Base-by-base conservation (phyloP, 2,797 vertebrate species). In the Tarsius wallacei region DNA sequence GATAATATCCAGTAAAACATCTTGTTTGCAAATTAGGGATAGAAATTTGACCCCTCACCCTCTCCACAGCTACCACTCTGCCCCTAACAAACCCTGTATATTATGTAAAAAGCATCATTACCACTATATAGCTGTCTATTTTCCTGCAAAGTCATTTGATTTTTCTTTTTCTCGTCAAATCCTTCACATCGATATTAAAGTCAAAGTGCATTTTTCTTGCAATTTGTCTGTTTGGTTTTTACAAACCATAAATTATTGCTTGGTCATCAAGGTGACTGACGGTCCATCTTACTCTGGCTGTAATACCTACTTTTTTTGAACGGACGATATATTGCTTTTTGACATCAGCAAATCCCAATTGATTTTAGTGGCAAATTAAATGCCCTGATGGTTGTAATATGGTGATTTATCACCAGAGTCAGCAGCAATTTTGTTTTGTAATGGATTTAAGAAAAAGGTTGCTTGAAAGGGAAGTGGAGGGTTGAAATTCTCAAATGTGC, bases 321-420 rank as follows among this genome's bases (percentile, higher is more conserved):
- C 85, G 97, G 96, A 97, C 94, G 97, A 97, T 97, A 92, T 98
- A 98, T 98, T 98, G 98, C 90, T 90, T 97, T 96, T 97, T 98
- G 96, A 91, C 97, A 98, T 97, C 97, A 97, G 90, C 95, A 98
- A 98, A 78, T 98, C 97, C 94, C 97, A 96, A 66, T 86, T 98
- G 97, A 98, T 98, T 98, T 98, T 97, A 97, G 97, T 89, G 95
- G 86, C 98, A 99, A 98, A 99, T 98, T 98, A 98, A 98, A 98
- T 98, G 97, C 90, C 97, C 94, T 97, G 94, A 98, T 98, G 89
- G 97, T 90, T 98, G 94, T 98, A 98, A 98, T 98, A 96, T 87
- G 53, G 96, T 98, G 98, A 98, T 99, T 98, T 98, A 98, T 98
- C 96, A 97, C 97, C 66, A 36, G 21, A 96, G 78, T 97, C 97